Percentiles rank a stretch among this genome's conserved stretches.
Evolutionary conservation across 2,888 invertebrate genomes (phyloP).

Genomic region (Heliconius ethilla): DNA sequence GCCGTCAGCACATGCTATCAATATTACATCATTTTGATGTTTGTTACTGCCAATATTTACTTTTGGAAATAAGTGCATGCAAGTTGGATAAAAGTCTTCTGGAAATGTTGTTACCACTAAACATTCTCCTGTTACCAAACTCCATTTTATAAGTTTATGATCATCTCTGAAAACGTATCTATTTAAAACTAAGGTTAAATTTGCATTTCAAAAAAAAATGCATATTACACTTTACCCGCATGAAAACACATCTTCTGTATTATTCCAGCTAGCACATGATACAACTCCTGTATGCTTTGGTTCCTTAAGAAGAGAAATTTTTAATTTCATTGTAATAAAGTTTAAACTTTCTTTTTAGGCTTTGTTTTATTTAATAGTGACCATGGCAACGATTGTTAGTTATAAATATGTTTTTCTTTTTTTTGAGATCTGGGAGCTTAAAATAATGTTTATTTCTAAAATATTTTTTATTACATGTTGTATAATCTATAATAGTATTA

Average conservation of each 20-base stretch:
- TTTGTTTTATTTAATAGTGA: constrained; percentile 23
- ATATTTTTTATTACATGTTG: too few species aligned
- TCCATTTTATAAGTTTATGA: constrained; percentile 94
- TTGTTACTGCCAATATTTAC: constrained; percentile 80
- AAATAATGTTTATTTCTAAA: neutral
- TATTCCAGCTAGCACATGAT: constrained; percentile 96
- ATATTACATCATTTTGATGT: constrained; percentile 89
- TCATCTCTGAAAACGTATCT: constrained; percentile 87
- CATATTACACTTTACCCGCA: constrained; percentile 84
- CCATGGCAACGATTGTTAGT: constrained; percentile 29
- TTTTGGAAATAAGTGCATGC: constrained; percentile 93
- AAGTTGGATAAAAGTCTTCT: constrained; percentile 92
- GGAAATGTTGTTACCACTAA: constrained; percentile 89
- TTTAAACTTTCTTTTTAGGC: neutral
- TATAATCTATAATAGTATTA: too few species aligned
- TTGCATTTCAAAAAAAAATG: neutral
- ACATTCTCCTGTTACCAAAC: constrained; percentile 89
- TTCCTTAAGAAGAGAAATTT: constrained; percentile 89
- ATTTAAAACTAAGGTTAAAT: neutral
- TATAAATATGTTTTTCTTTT: neutral
- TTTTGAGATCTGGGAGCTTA: neutral
- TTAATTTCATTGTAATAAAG: constrained; percentile 86
- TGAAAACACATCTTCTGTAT: constrained; percentile 95
- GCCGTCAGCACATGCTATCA: constrained; percentile 94
- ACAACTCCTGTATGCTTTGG: constrained; percentile 90